phyloP scores from a whole-genome alignment of 2,797 vertebrate genomes.

The Pangasius larnaudii region DNA sequence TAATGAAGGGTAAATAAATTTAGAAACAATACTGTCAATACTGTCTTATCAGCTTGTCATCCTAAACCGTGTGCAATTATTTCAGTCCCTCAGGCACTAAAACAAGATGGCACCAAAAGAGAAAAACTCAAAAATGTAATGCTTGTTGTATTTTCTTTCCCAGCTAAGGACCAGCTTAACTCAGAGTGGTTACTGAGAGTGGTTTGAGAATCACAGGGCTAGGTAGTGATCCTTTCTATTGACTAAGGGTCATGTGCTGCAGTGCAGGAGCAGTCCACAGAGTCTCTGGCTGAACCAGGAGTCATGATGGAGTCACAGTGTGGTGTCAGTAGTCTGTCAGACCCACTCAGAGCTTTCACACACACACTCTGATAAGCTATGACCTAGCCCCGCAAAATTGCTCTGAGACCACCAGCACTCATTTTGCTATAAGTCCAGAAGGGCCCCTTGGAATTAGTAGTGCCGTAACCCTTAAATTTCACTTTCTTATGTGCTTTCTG shows the following conservation, averaged over 20 bases:
- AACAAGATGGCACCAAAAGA: not conserved
- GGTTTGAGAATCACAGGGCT: not conserved
- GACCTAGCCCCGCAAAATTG: constrained; percentile 52
- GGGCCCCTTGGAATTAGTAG: constrained; percentile 35
- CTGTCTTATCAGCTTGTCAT: constrained; percentile 10
- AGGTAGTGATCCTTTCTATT: not conserved
- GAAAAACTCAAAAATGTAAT: not conserved
- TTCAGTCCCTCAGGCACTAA: constrained; percentile 39
- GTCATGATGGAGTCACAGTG: not conserved
- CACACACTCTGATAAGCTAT: constrained; percentile 33
- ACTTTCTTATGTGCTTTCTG: not conserved
- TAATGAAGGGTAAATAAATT: not conserved
- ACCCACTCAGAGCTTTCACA: constrained; percentile 19
- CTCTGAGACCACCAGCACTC: constrained; percentile 58
- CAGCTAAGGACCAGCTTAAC: not conserved
- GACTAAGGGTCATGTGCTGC: not conserved
- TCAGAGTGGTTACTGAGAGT: not conserved
- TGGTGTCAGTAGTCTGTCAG: constrained; percentile 8
- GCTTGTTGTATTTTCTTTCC: not conserved
- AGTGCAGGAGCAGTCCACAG: not conserved
- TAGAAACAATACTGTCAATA: constrained; percentile 15
- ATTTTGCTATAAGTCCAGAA: constrained; percentile 46
- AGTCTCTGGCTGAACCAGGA: not conserved
- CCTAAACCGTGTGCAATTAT: constrained; percentile 19
- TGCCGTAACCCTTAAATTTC: constrained; percentile 13